These are phyloP conservation scores for Platerodrilus igneus DNA, from an alignment of 2,888 invertebrate species.

Conservation along the genomic window DNA sequence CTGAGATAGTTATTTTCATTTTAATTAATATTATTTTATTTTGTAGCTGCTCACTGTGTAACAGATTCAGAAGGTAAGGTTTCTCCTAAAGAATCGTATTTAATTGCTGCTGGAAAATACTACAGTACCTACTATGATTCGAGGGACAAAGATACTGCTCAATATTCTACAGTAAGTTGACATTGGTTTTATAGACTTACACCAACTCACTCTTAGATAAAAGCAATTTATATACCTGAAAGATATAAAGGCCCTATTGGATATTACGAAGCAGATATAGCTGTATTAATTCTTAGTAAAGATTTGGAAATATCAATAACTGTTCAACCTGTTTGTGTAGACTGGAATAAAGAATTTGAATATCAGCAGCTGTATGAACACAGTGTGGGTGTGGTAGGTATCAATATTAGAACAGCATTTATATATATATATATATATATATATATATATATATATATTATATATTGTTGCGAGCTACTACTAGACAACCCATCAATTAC, in stretches of 20 bases:
- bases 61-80: constrained; percentile 17
- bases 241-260: constrained; percentile 32
- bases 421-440: too few relatives aligned
- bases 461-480: too few relatives aligned
- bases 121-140: constrained; percentile 32
- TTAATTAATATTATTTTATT: neutral
- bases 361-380: constrained; percentile 14
- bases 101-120: constrained; percentile 38
- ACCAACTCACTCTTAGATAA: too few relatives aligned
- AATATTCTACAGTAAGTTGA: constrained; percentile 10
- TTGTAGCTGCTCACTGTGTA: constrained; percentile 41
- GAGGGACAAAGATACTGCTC: constrained; percentile 26
- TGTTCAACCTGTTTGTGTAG: constrained; percentile 43
- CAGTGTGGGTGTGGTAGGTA: constrained; percentile 32
- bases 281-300: constrained; percentile 36
- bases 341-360: constrained; percentile 28
- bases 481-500: too few relatives aligned
- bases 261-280: constrained; percentile 40
- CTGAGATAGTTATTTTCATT: too few relatives aligned
- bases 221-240: constrained; percentile 26
- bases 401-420: too few relatives aligned
- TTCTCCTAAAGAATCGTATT: constrained; percentile 17
- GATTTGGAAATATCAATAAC: constrained; percentile 34
- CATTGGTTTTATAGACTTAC: too few relatives aligned
- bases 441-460: too few relatives aligned